phyloP scores from a whole-genome alignment of 2,113 vertebrate species.

The Menidia beryllina region DNA sequence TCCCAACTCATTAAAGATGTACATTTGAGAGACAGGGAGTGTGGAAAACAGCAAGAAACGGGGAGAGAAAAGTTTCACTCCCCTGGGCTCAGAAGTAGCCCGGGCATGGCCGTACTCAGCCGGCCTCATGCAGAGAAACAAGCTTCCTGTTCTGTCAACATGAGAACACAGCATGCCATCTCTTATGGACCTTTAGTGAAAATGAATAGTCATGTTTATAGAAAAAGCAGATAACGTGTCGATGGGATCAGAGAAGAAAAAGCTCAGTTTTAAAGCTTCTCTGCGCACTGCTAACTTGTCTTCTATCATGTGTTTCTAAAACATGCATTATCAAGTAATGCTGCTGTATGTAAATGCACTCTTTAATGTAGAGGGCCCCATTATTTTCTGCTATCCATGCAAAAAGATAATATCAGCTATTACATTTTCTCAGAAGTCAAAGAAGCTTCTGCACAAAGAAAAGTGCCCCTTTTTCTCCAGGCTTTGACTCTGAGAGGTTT shows the following conservation, averaged over 20 bases:
- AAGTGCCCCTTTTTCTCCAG: constrained; percentile 50
- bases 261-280: constrained; percentile 42
- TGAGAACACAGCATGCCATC: constrained; percentile 59
- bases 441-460: constrained; percentile 58
- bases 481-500: constrained; percentile 30
- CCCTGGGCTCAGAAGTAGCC: constrained; percentile 35
- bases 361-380: constrained; percentile 70
- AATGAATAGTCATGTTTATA: constrained; percentile 50
- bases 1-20: constrained; percentile 71
- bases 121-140: constrained; percentile 48
- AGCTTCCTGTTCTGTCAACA: constrained; percentile 60
- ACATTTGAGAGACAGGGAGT: constrained; percentile 50
- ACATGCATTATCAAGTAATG: constrained; percentile 63
- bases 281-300: constrained; percentile 59
- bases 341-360: constrained; percentile 44
- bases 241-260: constrained; percentile 48
- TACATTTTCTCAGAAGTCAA: constrained; percentile 68
- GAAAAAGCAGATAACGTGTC: constrained; percentile 57
- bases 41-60: constrained; percentile 39
- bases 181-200: constrained; percentile 55
- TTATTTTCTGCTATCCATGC: constrained; percentile 57
- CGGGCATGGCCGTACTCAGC: constrained; percentile 28
- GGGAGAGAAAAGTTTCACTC: constrained; percentile 33
- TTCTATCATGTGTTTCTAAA: constrained; percentile 60
- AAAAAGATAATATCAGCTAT: constrained; percentile 75